A percentile compares a stretch with the other conserved stretches of the same genome.
phyloP scores from a whole-genome alignment of 2,888 invertebrate genomes.

The Caenorhabditis sulstoni region DNA sequence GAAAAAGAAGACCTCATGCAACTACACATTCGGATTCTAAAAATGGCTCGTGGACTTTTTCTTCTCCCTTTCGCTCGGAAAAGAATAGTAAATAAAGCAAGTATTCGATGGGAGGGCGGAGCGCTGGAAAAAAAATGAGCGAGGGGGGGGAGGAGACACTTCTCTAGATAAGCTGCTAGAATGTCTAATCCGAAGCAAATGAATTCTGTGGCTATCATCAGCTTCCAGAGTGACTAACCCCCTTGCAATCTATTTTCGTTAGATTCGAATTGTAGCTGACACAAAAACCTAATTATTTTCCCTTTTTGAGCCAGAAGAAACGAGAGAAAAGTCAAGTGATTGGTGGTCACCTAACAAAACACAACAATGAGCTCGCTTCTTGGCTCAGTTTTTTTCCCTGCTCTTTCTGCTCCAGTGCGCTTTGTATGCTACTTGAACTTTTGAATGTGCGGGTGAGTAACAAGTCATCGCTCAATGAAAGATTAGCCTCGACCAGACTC shows the following conservation, averaged over 20 bases:
- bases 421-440: slow-evolving; percentile 7
- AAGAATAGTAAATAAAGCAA: slow-evolving; percentile 41
- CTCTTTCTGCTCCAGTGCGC: slow-evolving; percentile 13
- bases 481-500: too few species aligned
- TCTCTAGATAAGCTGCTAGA: slow-evolving; percentile 21
- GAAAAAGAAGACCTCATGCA: slow-evolving; percentile 10
- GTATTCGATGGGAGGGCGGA: slow-evolving; percentile 9
- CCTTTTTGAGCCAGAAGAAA: too few species aligned
- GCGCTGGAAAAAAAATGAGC: background rate
- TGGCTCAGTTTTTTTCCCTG: background rate
- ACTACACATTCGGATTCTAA: slow-evolving; percentile 33
- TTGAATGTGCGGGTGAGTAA: slow-evolving; percentile 12
- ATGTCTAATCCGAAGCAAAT: slow-evolving; percentile 17
- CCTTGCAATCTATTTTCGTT: too few species aligned
- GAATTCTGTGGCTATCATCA: background rate
- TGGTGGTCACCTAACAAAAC: background rate
- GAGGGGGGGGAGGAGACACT: slow-evolving; percentile 5
- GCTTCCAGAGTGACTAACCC: too few species aligned
- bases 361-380: background rate
- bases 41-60: slow-evolving; percentile 43
- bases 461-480: background rate
- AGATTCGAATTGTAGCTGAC: too few species aligned
- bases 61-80: background rate
- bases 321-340: background rate
- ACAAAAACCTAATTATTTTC: too few species aligned